Percentiles rank a stretch among this genome's conserved stretches.
Conservation (phyloP, 2,113 vertebrate species). For the Pachycephala philippinensis region DNA sequence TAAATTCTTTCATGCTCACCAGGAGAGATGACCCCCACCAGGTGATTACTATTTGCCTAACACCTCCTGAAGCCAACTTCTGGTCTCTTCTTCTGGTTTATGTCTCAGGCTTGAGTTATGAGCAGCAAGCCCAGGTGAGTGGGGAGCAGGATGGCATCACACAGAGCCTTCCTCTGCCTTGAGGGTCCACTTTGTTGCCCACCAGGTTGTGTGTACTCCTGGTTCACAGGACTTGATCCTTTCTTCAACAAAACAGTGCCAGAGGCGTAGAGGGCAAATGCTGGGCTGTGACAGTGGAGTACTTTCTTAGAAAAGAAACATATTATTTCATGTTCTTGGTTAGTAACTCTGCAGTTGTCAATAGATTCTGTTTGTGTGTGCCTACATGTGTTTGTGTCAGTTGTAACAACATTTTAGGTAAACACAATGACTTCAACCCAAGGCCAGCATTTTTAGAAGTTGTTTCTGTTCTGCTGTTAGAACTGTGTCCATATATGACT, state of each 20-base stretch:
- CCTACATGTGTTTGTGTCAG: not conserved
- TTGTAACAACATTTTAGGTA: not conserved
- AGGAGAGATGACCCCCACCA: not conserved
- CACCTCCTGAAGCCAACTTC: not conserved
- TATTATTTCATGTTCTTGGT: not conserved
- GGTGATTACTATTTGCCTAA: not conserved
- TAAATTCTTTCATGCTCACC: not conserved
- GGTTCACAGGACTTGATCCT: not conserved
- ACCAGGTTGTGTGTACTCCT: not conserved
- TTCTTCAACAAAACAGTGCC: not conserved
- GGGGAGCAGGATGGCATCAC: not conserved
- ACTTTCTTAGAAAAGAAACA: not conserved
- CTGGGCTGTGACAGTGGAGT: not conserved
- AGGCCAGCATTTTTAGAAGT: not conserved
- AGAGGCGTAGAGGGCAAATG: not conserved
- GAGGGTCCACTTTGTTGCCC: too few relatives aligned
- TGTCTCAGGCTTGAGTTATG: not conserved
- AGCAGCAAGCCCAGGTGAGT: fast-evolving
- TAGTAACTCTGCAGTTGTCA: not conserved
- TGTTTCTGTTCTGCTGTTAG: not conserved
- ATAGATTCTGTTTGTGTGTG: not conserved
- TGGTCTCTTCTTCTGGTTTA: not conserved
- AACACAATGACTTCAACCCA: not conserved
- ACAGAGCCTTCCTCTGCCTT: not conserved
- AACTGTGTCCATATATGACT: not conserved